Conservation (phyloP, 2,797 vertebrate species). For the Potorous gilbertii region DNA sequence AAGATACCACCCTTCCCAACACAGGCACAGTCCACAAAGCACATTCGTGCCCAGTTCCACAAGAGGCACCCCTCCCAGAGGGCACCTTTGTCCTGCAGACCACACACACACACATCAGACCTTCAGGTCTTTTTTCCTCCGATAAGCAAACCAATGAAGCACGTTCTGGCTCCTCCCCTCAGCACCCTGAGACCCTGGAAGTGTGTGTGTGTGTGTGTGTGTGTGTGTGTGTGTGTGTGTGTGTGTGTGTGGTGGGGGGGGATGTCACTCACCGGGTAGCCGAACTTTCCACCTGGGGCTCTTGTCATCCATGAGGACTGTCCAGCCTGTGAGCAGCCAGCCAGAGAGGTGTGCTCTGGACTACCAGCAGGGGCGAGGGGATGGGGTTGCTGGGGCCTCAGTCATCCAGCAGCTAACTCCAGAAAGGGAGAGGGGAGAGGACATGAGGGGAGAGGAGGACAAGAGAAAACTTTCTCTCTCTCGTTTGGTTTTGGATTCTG, state of each 20-base stretch:
- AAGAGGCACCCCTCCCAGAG: background rate
- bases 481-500: background rate
- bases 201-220: too few relatives aligned
- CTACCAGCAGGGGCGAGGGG: background rate
- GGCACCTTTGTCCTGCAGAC: background rate
- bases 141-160: background rate
- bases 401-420: background rate
- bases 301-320: conserved; percentile 54
- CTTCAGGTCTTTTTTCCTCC: background rate
- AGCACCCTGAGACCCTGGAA: background rate
- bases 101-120: background rate
- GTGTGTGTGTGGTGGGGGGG: rapidly evolving
- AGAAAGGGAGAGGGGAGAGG: background rate
- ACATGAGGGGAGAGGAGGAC: background rate
- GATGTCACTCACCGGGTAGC: conserved; percentile 43
- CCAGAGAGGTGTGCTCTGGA: background rate
- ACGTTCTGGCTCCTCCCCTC: background rate
- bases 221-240: too few relatives aligned
- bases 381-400: background rate
- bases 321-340: background rate
- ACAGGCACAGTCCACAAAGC: background rate
- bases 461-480: background rate
- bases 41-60: background rate
- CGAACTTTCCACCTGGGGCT: conserved; percentile 29
- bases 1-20: background rate